phyloP scores from a whole-genome alignment of 2,797 vertebrate species.

The Leucoraja ocellata region DNA sequence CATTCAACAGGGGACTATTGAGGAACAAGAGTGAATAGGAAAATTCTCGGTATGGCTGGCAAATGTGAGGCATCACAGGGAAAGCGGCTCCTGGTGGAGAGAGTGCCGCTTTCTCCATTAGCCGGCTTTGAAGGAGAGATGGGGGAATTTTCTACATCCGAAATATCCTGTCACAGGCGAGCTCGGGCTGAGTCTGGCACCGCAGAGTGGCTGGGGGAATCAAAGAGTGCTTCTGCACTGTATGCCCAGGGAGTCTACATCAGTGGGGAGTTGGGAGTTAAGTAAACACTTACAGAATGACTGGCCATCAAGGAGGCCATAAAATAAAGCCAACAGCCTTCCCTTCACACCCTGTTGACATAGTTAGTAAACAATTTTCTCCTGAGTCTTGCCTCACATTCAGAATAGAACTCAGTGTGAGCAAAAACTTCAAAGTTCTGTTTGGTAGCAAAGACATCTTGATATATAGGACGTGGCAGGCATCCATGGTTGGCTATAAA shows the following conservation, averaged over 20 bases:
- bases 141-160: neutral
- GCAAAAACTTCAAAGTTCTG: conserved; percentile 14
- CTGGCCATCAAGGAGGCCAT: neutral
- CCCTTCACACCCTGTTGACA: conserved; percentile 29
- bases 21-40: neutral
- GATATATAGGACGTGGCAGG: conserved; percentile 22
- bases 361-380: conserved; percentile 35
- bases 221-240: neutral
- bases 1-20: neutral
- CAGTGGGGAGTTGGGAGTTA: neutral
- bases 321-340: neutral
- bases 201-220: neutral
- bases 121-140: neutral
- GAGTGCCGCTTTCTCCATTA: neutral
- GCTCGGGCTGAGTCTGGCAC: neutral
- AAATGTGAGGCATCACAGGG: neutral
- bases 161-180: neutral
- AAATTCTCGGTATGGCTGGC: neutral
- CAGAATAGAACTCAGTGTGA: conserved; percentile 4
- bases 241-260: conserved; percentile 6
- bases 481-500: conserved; percentile 12
- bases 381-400: neutral
- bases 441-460: conserved; percentile 9
- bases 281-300: neutral
- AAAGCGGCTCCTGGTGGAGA: neutral